Percentiles rank a stretch among this genome's conserved stretches.
phyloP scores from a whole-genome alignment of 1,140 invertebrate species.

The Drosophila burlai region DNA sequence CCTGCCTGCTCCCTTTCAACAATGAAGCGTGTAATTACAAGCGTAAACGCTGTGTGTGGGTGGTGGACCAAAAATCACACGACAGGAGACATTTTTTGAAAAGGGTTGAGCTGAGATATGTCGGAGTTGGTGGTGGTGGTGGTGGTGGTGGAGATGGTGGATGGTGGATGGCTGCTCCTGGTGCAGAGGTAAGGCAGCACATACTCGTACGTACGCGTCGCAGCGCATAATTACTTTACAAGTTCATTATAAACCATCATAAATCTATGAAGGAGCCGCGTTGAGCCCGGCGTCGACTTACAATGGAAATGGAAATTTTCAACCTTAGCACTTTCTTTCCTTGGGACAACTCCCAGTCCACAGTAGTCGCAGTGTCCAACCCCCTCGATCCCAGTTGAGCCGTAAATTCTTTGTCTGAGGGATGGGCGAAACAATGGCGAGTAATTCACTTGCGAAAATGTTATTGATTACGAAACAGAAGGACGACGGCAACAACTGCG shows the following conservation, averaged over 20 bases:
- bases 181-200: constrained; percentile 43
- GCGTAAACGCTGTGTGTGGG: constrained; percentile 69
- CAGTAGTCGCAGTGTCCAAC: neutral
- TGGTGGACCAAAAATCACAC: constrained; percentile 68
- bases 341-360: neutral
- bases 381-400: constrained; percentile 18
- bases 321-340: constrained; percentile 69
- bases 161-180: constrained; percentile 18
- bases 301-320: constrained; percentile 64
- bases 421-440: constrained; percentile 69
- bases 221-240: constrained; percentile 85
- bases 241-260: constrained; percentile 85
- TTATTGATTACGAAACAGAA: constrained; percentile 79
- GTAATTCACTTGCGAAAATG: constrained; percentile 83
- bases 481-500: constrained; percentile 58
- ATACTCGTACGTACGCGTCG: constrained; percentile 67
- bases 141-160: constrained; percentile 24
- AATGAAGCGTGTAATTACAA: constrained; percentile 85
- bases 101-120: constrained; percentile 78
- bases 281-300: constrained; percentile 31
- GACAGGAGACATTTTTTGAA: constrained; percentile 77
- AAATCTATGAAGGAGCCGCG: constrained; percentile 71
- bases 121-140: constrained; percentile 19
- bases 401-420: constrained; percentile 49
- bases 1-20: constrained; percentile 51